These are phyloP conservation scores for Archivesica marissinica DNA, from an alignment of 1,140 invertebrate genomes.

Conservation along the genomic window DNA sequence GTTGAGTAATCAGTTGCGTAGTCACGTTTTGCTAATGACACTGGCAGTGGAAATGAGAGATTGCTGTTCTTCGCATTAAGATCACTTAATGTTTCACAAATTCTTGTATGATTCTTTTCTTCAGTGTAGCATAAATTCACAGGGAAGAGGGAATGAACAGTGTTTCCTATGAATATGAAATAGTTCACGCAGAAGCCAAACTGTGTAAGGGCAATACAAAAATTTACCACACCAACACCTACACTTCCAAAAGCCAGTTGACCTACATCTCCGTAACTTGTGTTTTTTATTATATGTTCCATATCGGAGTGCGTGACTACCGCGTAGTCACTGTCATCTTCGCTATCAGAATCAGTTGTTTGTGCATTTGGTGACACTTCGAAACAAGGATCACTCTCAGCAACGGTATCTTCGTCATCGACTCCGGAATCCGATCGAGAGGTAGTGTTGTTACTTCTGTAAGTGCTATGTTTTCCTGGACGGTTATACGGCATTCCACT, in stretches of 20 bases:
- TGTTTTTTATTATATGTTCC: constrained; percentile 47
- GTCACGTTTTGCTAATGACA: background rate
- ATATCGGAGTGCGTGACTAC: background rate
- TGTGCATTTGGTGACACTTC: background rate
- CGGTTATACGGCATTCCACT: background rate
- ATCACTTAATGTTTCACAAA: constrained; percentile 33
- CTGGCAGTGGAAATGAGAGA: background rate
- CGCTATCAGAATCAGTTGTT: background rate
- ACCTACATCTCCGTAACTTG: constrained; percentile 82
- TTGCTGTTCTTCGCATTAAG: constrained; percentile 8
- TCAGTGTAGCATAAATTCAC: constrained; percentile 20
- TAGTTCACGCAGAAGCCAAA: constrained; percentile 81
- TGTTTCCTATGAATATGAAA: constrained; percentile 82
- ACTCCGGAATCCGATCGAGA: constrained; percentile 4
- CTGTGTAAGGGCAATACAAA: constrained; percentile 79
- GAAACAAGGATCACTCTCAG: too few relatives aligned
- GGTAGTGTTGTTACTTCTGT: background rate
- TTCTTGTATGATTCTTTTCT: background rate
- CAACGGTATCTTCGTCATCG: constrained; percentile 1
- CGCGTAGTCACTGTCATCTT: constrained; percentile 38
- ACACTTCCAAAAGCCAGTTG: constrained; percentile 72
- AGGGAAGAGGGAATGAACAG: constrained; percentile 77
- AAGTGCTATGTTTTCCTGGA: background rate
- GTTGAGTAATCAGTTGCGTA: background rate
- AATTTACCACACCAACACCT: constrained; percentile 77